Percentiles rank a stretch among this genome's conserved stretches.
Evolutionary conservation across 1,140 invertebrate species (phyloP).

Genomic region (Neodiprion virginianus): DNA sequence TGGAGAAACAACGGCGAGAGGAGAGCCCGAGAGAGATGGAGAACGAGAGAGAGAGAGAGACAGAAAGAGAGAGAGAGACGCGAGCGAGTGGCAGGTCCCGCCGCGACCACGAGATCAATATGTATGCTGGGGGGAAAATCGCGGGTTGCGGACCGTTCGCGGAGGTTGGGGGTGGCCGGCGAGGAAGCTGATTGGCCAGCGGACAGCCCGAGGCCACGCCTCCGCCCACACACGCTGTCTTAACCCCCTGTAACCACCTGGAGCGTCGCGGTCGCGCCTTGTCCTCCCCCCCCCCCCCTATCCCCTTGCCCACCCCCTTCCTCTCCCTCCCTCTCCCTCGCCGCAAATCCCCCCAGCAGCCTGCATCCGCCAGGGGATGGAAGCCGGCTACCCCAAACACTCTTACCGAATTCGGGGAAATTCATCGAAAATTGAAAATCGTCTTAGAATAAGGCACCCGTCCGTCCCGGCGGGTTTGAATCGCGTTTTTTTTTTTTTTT

Average conservation of each 20-base stretch:
- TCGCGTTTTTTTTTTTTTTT: neutral
- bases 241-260: constrained; percentile 63
- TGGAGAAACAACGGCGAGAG: constrained; percentile 1
- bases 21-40: constrained; percentile 18
- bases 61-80: constrained; percentile 23
- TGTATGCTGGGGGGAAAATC: constrained; percentile 31
- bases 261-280: constrained; percentile 55
- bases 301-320: constrained; percentile 19
- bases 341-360: neutral
- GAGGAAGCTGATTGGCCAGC: constrained; percentile 60
- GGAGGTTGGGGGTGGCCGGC: constrained; percentile 57
- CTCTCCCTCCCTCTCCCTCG: constrained; percentile 37
- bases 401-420: constrained; percentile 4
- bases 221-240: constrained; percentile 59
- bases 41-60: constrained; percentile 15
- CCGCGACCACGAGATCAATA: constrained; percentile 15
- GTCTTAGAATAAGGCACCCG: constrained; percentile 5
- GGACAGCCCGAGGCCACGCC: constrained; percentile 53
- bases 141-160: constrained; percentile 57
- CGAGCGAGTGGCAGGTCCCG: constrained; percentile 25
- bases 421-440: constrained; percentile 6
- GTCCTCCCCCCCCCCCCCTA: constrained; percentile 36
- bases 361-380: neutral
- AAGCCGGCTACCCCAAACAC: constrained; percentile 1
- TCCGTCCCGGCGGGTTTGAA: neutral